Base-by-base conservation (phyloP, 2,113 vertebrate genomes). In the Corythornis cristatus region DNA sequence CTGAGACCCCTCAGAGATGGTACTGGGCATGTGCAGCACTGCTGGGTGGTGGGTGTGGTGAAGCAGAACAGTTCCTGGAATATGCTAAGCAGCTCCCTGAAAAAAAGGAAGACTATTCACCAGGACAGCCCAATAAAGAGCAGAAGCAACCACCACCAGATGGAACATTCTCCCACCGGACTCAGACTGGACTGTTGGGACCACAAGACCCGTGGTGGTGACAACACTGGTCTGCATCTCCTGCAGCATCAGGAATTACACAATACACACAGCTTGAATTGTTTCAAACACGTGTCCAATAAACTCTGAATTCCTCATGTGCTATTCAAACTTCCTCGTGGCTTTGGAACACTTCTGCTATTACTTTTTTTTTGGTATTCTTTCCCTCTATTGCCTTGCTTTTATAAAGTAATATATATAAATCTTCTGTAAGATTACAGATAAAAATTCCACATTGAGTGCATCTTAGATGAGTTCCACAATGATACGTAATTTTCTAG, bases 331-430 rank as follows among this genome's bases (percentile, higher is more conserved):
- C 26, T 45, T 58, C 25, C 23, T 90, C 68, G 13, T 5, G 5
- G 35, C 84, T 74, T 57, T 15, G 57, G 88, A 56, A 84, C 57
- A 92, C 79, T 65, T 86, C 65, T 87, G 45, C 92, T 93, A 68
- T 89, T 90, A 81, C 76, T 75, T 92, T 92, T 74, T 92, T 92
- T 95, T 89, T 80, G 37, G 74, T 73, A 82, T 33, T 58, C 68
- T 76, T 79, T 91, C 22, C 50, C 25, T 76, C 54, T 90, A 87
- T 89, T 89, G 87, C 51, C 31, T 62, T 87, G 87, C 90, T 96
- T 96, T 95, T 73, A 79, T 93, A 93, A 87, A 28, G 86, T 77
- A 95, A 91, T 93, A 93, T 80, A 83, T 87, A 94, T 92, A 96
- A 93, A 87, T 92, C 91, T 93, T 93, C 82, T 45, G 16, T 72